Evolutionary conservation across 2,888 invertebrate genomes (phyloP).

Genomic region (Athrips mouffetella): DNA sequence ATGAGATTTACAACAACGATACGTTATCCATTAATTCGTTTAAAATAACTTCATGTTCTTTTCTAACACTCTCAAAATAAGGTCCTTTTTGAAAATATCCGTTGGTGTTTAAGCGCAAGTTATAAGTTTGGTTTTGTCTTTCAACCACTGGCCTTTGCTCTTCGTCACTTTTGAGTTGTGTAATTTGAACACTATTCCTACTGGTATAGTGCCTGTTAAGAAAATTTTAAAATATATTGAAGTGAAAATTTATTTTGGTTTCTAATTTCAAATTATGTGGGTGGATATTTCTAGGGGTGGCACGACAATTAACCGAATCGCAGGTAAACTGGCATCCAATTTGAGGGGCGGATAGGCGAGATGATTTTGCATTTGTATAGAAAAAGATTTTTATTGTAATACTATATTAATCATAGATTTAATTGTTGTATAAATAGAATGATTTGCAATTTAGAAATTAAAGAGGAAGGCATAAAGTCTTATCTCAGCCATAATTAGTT

Average conservation of each 20-base stretch:
- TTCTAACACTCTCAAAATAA: not conserved
- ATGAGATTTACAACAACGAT: conserved; percentile 35
- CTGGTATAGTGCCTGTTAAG: too few species aligned
- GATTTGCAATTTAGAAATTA: not conserved
- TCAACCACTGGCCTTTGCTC: not conserved
- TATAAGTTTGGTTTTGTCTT: not conserved
- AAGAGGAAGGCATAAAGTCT: too few species aligned
- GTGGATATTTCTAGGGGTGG: conserved; percentile 65
- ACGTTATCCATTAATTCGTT: not conserved
- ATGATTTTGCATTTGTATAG: conserved; percentile 45
- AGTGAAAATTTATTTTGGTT: conserved; percentile 29
- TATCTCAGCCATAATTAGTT: too few species aligned
- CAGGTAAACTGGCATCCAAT: conserved; percentile 67
- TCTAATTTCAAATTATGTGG: conserved; percentile 40
- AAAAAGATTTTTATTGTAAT: conserved; percentile 13
- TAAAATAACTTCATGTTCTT: not conserved
- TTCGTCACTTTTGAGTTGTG: not conserved
- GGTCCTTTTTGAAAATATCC: not conserved
- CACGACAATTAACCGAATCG: conserved; percentile 65
- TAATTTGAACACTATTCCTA: not conserved
- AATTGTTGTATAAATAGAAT: not conserved
- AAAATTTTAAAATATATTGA: too few species aligned
- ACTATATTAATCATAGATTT: conserved; percentile 1
- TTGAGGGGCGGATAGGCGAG: conserved; percentile 32
- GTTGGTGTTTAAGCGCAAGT: not conserved